Conservation (phyloP, 2,888 invertebrate genomes). For the Cancer borealis region DNA sequence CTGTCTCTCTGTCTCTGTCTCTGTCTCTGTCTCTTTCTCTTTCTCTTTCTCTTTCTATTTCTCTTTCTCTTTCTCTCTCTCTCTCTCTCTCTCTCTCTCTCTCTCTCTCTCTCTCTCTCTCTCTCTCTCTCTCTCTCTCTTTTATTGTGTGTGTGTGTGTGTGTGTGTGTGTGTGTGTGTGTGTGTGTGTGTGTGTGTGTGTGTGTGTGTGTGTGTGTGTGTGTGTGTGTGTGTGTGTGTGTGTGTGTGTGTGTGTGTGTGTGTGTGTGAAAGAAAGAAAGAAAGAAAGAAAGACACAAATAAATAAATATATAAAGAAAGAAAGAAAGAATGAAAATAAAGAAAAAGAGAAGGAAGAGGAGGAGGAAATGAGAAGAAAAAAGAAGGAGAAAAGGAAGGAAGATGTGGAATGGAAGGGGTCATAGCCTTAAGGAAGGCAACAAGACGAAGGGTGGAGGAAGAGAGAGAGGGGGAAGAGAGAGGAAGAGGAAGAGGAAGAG, state of each 20-base stretch:
- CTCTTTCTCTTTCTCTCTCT: conserved; percentile 37
- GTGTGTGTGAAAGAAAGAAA: not conserved
- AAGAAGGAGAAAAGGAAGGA: not conserved
- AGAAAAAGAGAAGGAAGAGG: not conserved
- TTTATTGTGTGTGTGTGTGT: not conserved
- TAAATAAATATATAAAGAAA: not conserved
- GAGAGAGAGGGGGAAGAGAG: not conserved
- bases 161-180: not conserved
- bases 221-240: not conserved
- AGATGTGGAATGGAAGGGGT: not conserved
- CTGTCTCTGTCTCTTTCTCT: conserved; percentile 4
- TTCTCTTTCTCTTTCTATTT: not conserved
- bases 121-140: conserved; percentile 15
- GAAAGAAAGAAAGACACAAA: not conserved
- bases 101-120: conserved; percentile 42
- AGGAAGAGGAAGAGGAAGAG: not conserved
- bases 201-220: conserved; percentile 21
- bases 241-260: no score
- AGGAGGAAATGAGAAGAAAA: not conserved
- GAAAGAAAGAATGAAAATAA: not conserved
- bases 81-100: conserved; percentile 45
- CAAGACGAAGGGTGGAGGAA: not conserved
- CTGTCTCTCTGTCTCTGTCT: no score
- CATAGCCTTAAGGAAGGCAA: not conserved
- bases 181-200: no score